Evolutionary conservation across 2,113 vertebrate genomes (phyloP).

Genomic region (Jaculus jaculus): DNA sequence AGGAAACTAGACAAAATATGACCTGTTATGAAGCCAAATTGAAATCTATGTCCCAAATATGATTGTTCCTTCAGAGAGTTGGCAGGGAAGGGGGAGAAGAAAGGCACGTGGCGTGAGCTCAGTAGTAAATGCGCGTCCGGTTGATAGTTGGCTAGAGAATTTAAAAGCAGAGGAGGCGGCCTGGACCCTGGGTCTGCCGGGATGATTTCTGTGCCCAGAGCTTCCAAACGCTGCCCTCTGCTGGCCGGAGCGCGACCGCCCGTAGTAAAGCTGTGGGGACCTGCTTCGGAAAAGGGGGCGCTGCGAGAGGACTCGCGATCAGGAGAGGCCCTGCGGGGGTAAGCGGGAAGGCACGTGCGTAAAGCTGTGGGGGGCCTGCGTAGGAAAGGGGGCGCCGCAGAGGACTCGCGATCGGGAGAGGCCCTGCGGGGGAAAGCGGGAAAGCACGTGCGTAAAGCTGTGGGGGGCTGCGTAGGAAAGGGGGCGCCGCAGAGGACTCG

Average conservation of each 20-base stretch:
- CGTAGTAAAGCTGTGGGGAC: neutral
- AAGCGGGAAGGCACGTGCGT: no score
- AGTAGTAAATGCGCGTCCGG: neutral
- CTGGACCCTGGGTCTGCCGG: neutral
- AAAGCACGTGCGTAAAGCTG: no score
- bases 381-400: no score
- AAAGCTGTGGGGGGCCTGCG: no score
- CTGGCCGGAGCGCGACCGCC: constrained; percentile 4
- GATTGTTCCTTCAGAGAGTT: constrained; percentile 43
- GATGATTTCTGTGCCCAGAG: neutral
- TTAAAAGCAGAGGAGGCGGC: neutral
- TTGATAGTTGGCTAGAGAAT: neutral
- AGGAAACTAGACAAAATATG: constrained; percentile 9
- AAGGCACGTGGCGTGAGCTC: neutral
- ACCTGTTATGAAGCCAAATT: neutral
- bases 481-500: no score
- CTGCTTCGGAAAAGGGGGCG: neutral
- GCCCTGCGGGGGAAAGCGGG: no score
- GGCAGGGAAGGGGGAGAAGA: neutral
- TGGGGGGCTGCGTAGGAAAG: no score
- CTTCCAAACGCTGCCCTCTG: constrained; percentile 72
- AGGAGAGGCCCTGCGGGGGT: no score
- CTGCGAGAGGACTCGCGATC: no score
- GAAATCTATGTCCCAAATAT: constrained; percentile 8
- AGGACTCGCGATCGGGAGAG: no score